Percentiles rank a stretch among this genome's conserved stretches.
Conservation (phyloP, 2,888 invertebrate species). For the Athrips mouffetella region DNA sequence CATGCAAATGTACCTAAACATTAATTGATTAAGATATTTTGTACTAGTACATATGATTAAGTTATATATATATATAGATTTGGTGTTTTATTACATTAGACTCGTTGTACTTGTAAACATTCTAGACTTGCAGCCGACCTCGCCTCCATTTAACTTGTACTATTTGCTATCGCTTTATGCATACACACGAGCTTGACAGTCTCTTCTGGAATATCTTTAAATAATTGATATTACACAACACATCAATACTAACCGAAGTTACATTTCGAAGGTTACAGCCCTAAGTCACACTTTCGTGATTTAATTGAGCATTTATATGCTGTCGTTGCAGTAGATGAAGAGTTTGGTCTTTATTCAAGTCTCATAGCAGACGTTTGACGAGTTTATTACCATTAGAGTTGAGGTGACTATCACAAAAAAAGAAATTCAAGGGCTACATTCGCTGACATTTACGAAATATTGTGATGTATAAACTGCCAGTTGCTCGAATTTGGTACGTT, state of each 20-base stretch:
- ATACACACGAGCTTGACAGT: constrained; percentile 16
- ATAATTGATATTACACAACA: neutral
- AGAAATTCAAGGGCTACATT: neutral
- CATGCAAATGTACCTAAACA: too few relatives aligned
- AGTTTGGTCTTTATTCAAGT: constrained; percentile 11
- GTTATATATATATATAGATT: too few relatives aligned
- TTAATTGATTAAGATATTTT: too few relatives aligned
- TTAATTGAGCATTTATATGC: constrained; percentile 19
- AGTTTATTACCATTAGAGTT: constrained; percentile 12
- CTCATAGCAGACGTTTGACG: constrained; percentile 10
- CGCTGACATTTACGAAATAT: neutral
- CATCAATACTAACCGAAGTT: constrained; percentile 8
- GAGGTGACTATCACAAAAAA: neutral
- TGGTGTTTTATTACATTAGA: constrained; percentile 9
- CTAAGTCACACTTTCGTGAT: constrained; percentile 9
- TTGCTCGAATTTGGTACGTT: too few relatives aligned
- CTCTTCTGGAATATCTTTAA: neutral
- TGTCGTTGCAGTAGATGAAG: neutral
- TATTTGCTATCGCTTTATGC: constrained; percentile 23
- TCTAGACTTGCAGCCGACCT: constrained; percentile 18
- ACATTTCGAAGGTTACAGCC: neutral
- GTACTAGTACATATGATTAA: too few relatives aligned
- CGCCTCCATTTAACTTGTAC: constrained; percentile 19
- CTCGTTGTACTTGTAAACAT: constrained; percentile 12
- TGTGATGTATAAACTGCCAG: neutral